Percentiles rank a stretch among this genome's conserved stretches.
phyloP scores from a whole-genome alignment of 2,797 vertebrate species.

The Psittacula derbiana region DNA sequence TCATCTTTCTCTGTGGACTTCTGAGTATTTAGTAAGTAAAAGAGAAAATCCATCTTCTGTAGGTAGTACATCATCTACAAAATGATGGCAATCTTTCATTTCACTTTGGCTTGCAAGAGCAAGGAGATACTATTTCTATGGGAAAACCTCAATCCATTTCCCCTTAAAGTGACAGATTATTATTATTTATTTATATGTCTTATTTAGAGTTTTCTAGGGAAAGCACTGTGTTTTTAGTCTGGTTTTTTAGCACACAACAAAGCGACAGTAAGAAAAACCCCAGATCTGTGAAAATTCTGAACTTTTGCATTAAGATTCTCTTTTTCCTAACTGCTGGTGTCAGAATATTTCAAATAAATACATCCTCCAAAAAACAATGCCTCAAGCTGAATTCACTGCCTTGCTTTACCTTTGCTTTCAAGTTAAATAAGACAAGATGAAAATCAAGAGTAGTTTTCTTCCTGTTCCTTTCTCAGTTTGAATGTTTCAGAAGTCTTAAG shows the following conservation, averaged over 20 bases:
- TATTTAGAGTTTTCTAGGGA: neutral
- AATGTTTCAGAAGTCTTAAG: neutral
- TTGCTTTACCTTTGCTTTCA: constrained; percentile 14
- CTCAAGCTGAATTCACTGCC: neutral
- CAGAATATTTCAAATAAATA: neutral
- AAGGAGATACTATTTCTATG: neutral
- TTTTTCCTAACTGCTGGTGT: neutral
- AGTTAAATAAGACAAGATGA: neutral
- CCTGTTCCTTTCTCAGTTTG: neutral
- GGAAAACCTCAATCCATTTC: neutral
- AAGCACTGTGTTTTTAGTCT: neutral
- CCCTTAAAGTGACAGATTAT: neutral
- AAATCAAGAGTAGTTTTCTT: constrained; percentile 21
- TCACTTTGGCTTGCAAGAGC: neutral
- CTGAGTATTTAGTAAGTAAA: constrained; percentile 9
- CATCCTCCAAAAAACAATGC: neutral
- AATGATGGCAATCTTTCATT: neutral
- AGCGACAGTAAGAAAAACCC: neutral
- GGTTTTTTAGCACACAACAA: neutral
- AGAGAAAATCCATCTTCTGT: neutral
- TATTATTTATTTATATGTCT: neutral
- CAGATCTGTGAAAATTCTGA: neutral
- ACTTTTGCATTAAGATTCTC: neutral
- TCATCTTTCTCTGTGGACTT: neutral
- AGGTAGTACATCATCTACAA: neutral